These are phyloP conservation scores for Sycon ciliatum DNA, from an alignment of 37 sponge, comb jelly and placozoan species.

Conservation along the genomic window DNA sequence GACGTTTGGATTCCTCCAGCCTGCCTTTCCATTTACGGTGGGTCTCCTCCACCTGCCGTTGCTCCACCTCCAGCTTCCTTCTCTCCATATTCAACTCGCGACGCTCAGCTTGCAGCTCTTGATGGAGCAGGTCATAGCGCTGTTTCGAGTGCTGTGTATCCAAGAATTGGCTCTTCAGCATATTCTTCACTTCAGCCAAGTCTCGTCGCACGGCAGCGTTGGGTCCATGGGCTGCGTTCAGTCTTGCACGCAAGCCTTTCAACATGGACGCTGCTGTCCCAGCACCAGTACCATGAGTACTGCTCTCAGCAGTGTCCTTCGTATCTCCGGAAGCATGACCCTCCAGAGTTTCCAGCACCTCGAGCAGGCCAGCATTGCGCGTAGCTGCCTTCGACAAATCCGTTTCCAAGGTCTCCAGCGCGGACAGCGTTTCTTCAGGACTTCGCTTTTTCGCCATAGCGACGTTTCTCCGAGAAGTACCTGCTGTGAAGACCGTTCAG, in stretches of 20 bases:
- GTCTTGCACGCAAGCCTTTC: conserved; percentile 58
- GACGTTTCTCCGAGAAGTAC: too few relatives aligned
- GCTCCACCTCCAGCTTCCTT: conserved; percentile 28
- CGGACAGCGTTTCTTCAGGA: too few relatives aligned
- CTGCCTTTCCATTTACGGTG: conserved; percentile 53
- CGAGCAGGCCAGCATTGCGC: too few relatives aligned
- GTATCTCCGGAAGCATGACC: too few relatives aligned
- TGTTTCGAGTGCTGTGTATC: conserved; percentile 28
- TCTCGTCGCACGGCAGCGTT: conserved; percentile 56
- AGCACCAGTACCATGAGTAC: too few relatives aligned
- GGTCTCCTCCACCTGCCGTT: conserved; percentile 38
- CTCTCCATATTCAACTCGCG: conserved; percentile 30
- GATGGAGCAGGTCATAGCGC: conserved; percentile 19
- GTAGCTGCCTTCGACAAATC: too few relatives aligned
- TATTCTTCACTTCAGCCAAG: conserved; percentile 34
- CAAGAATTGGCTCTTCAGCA: conserved; percentile 44
- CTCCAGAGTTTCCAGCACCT: too few relatives aligned
- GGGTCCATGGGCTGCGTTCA: conserved; percentile 66
- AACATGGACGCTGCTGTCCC: conserved; percentile 44
- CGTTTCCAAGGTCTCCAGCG: too few relatives aligned
- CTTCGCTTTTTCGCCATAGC: too few relatives aligned
- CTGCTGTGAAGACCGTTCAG: too few relatives aligned
- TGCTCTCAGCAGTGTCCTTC: too few relatives aligned
- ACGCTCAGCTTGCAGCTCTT: conserved; percentile 31
- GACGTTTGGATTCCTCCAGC: conserved; percentile 40